Evolutionary conservation across 2,888 invertebrate genomes (phyloP), one percentile per base, ranked within the genome.

Genomic region (Germaria angustata): DNA sequence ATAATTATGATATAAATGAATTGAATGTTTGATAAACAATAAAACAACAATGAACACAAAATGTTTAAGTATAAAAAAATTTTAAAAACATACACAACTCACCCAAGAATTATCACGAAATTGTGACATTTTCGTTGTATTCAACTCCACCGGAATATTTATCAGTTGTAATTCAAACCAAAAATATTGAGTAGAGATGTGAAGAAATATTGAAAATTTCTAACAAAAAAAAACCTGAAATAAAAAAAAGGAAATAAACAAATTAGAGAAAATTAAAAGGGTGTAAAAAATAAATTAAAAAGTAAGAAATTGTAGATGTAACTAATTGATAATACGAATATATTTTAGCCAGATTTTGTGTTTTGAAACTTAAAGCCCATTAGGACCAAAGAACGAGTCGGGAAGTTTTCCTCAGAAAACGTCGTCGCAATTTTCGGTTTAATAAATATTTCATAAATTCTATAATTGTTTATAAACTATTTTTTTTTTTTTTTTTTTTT

Each of bases 91-190:
- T 41, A 11, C 17, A 63, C 7, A 51, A 85, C 86, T 86, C 65
- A 86, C 86, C 86, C 86, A 86, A 84, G 86, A 86, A 86, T 85
- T 86, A 85, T 86, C 86, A 84, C 85, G 85, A 83, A 86, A 86
- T 79, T 86, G 86, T 80, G 86, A 86, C 86, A 86, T 86, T 84
- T 84, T 80, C 80, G 72, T 55, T 72, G 8, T 51, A 39, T n/a
- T 1, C 39, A 63, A 63, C 69, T 82, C 82, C 80, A 82, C 80
- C 24, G 49, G 53, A 76, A 76, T 71, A 82, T 63, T 78, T 78
- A 61, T 80, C 57, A 59, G 39, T 75, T 71, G 15, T 66, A 66
- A 76, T 66, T 57, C 68, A 65, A 73, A 78, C 34, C n/a, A n/a
- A n/a, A 80, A 76, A 76, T 81, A 71, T 69, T 59, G 13, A 79